Evolutionary conservation across 2,888 invertebrate genomes (phyloP).

Genomic region (Epinotia brunnichana): DNA sequence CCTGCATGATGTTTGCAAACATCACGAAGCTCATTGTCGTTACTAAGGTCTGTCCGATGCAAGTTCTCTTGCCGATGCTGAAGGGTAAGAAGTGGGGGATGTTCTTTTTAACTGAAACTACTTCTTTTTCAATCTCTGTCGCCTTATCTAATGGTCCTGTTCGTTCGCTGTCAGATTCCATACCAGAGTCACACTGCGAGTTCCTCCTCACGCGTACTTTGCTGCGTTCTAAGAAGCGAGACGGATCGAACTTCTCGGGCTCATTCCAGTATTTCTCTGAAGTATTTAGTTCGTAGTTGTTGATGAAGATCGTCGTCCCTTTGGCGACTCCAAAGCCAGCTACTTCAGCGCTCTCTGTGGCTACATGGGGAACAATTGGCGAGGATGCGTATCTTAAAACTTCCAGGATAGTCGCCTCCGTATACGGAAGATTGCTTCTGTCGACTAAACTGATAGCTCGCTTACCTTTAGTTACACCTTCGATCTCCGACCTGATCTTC

Average conservation of each 20-base stretch:
- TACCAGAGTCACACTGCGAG: constrained; percentile 82
- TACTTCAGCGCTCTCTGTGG: constrained; percentile 89
- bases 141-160: constrained; percentile 56
- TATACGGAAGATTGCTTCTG: constrained; percentile 88
- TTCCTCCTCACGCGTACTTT: constrained; percentile 68
- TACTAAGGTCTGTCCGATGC: constrained; percentile 92
- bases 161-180: constrained; percentile 80
- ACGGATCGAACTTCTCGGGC: constrained; percentile 89
- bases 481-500: constrained; percentile 88
- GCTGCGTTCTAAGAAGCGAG: constrained; percentile 86
- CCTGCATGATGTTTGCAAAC: constrained; percentile 88
- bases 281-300: constrained; percentile 91
- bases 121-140: constrained; percentile 66
- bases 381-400: constrained; percentile 91
- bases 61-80: constrained; percentile 93
- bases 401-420: constrained; percentile 92
- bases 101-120: constrained; percentile 77
- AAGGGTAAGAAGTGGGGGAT: constrained; percentile 92
- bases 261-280: constrained; percentile 89
- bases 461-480: constrained; percentile 82
- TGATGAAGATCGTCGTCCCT: constrained; percentile 92
- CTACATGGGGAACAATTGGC: constrained; percentile 95
- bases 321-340: constrained; percentile 88
- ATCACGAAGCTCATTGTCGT: constrained; percentile 90
- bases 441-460: constrained; percentile 86